phyloP scores from a whole-genome alignment of 2,888 invertebrate genomes.

The Dorcus parallelipipedus region DNA sequence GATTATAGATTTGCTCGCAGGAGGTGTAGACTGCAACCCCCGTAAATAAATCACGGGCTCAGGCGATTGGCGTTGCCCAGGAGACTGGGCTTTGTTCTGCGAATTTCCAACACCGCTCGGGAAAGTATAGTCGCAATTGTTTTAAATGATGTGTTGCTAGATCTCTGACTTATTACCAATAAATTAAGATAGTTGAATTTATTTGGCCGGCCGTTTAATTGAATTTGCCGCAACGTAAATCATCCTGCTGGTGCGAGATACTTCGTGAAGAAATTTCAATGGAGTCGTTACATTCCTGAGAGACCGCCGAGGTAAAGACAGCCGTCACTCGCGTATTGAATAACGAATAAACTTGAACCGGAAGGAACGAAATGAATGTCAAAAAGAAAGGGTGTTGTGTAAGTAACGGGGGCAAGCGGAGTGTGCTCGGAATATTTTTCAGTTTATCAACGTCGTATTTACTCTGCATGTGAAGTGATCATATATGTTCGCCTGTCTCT shows the following conservation, averaged over 20 bases:
- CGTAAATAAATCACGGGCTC: slow-evolving; percentile 25
- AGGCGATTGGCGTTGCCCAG: neutral
- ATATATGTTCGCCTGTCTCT: slow-evolving; percentile 28
- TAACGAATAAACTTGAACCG: slow-evolving; percentile 27
- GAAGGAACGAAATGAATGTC: slow-evolving; percentile 31
- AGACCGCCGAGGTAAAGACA: slow-evolving; percentile 21
- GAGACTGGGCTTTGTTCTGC: neutral
- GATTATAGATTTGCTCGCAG: slow-evolving; percentile 27
- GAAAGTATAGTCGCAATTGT: neutral
- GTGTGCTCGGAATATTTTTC: slow-evolving; percentile 34
- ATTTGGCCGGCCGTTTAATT: neutral
- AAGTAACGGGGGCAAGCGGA: slow-evolving; percentile 29
- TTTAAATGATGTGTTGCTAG: neutral
- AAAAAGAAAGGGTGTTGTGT: slow-evolving; percentile 29
- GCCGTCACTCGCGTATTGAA: slow-evolving; percentile 31
- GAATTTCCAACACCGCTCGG: neutral
- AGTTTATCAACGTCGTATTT: slow-evolving; percentile 27
- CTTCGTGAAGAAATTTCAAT: slow-evolving; percentile 8
- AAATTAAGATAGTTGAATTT: neutral
- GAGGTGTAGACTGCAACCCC: slow-evolving; percentile 26
- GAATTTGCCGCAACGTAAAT: neutral
- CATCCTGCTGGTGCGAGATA: neutral
- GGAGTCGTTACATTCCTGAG: slow-evolving; percentile 16
- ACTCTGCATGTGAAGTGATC: slow-evolving; percentile 20
- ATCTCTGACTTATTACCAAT: too few species aligned